Conservation (phyloP, 2,113 vertebrate genomes). For the Nothobranchius furzeri region DNA sequence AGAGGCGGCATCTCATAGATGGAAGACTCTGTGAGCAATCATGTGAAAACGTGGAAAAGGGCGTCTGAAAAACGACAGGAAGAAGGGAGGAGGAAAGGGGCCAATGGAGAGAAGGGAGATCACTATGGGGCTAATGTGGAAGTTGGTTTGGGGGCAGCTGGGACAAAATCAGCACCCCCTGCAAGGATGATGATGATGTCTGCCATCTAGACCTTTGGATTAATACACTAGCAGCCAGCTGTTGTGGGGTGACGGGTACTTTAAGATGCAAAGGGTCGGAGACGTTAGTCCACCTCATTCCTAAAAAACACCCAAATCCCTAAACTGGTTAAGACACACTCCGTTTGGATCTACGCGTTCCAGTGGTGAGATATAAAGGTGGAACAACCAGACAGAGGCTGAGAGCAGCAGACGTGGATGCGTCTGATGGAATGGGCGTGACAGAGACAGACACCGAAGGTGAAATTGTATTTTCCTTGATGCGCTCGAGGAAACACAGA, state of each 20-base stretch:
- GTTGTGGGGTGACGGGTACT: conserved; percentile 66
- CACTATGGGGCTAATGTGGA: conserved; percentile 57
- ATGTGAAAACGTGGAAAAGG: conserved; percentile 5
- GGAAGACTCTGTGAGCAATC: not conserved
- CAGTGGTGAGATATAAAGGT: conserved; percentile 1
- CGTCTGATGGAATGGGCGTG: conserved; percentile 31
- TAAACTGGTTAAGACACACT: too few species aligned
- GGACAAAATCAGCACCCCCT: conserved; percentile 24
- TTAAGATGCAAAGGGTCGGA: conserved; percentile 10
- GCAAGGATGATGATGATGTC: conserved; percentile 56
- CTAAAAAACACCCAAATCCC: too few species aligned
- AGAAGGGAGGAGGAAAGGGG: not conserved
- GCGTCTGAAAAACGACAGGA: not conserved
- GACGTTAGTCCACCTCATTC: not conserved
- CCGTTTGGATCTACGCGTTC: not conserved
- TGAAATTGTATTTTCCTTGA: conserved; percentile 61
- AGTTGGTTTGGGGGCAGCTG: conserved; percentile 11
- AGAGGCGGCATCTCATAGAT: not conserved
- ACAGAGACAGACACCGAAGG: conserved; percentile 44
- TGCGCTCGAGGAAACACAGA: conserved; percentile 59
- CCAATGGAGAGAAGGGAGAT: conserved; percentile 12
- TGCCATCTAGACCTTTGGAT: conserved; percentile 50
- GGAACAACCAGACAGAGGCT: not conserved
- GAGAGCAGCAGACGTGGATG: conserved; percentile 16
- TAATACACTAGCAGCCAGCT: conserved; percentile 49